Evolutionary conservation across 2,888 invertebrate genomes (phyloP), one percentile per base, ranked within the genome.

Genomic region (Cryptosula pallasiana): DNA sequence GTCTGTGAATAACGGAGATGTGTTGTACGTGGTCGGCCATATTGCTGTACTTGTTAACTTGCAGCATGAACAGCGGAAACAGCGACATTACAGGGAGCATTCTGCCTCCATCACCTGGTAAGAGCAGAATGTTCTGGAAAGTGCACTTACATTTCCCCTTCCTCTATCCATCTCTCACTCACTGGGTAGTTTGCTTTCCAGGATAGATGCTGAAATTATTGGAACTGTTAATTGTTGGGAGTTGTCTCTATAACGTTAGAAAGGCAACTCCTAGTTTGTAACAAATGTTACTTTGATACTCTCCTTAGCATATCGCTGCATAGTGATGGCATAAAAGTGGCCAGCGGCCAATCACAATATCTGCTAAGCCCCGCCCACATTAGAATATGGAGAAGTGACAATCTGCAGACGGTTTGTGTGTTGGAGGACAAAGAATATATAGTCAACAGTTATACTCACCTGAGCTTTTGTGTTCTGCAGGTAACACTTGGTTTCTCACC

Each of bases 361-460:
- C 20, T 63, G 29, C 20, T 25, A 16, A n/a, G 25, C 32, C 13
- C 29, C 81, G 80, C 81, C 1, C 78, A 79, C 69, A 77, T 83
- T 20, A 73, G 82, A 25, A 72, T 83, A 0, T 83, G 83, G 83
- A 69, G 81, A n/a, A 75, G 79, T 0, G 82, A 83, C 73, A 82
- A 76, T 2, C 74, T 83, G n/a, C 78, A 79, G 69, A 82, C 82
- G 0, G 34, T 80, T 20, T 78, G 80, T 58, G 77, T 82, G 0
- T 72, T 82, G 3, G 81, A 80, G 1, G 71, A 73, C 32, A 9
- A 20, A 9, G 3, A 27, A 13, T 13, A 9, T 29, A n/a, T 0
- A 79, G 76, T 0, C 54, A 74, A 58, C 69, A 74, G 79, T 1
- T 79, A 82, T 3, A 75, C 78, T 57, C 76, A 77, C 57, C 54